These are phyloP conservation scores for Eurois occulta DNA, from an alignment of 2,888 invertebrate species.

Conservation along the genomic window DNA sequence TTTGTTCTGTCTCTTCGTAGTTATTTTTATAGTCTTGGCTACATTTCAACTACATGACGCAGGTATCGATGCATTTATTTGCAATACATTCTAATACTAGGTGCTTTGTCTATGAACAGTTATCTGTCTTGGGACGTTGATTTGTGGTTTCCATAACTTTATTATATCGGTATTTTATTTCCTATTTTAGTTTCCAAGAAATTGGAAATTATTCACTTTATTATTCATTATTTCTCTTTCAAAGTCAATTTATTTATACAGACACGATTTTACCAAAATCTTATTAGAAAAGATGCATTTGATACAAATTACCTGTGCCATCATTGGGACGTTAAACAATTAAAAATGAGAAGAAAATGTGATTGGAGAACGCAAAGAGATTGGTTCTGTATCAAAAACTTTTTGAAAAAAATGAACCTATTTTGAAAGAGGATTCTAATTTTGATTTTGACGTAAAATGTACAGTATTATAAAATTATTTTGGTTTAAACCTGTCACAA, in stretches of 20 bases:
- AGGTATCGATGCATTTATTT: constrained; percentile 61
- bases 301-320: neutral
- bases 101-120: constrained; percentile 4
- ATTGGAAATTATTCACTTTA: neutral
- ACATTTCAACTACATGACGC: constrained; percentile 46
- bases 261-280: neutral
- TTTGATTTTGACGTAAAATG: neutral
- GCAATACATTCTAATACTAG: constrained; percentile 43
- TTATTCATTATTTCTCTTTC: neutral
- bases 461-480: neutral
- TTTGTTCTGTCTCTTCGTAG: constrained; percentile 29
- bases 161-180: constrained; percentile 24
- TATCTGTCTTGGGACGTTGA: neutral
- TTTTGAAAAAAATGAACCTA: neutral
- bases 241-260: neutral
- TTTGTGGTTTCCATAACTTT: constrained; percentile 20
- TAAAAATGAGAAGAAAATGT: constrained; percentile 1
- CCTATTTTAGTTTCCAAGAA: constrained; percentile 38
- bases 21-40: constrained; percentile 58
- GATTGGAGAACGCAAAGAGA: neutral
- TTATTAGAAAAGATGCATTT: neutral
- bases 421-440: neutral
- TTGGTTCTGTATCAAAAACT: constrained; percentile 10
- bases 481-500: neutral
- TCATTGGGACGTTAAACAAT: constrained; percentile 13